These are phyloP conservation scores for Phenganax stokvisi DNA, from an alignment of 92 coral and sea anemone species.

Conservation along the genomic window DNA sequence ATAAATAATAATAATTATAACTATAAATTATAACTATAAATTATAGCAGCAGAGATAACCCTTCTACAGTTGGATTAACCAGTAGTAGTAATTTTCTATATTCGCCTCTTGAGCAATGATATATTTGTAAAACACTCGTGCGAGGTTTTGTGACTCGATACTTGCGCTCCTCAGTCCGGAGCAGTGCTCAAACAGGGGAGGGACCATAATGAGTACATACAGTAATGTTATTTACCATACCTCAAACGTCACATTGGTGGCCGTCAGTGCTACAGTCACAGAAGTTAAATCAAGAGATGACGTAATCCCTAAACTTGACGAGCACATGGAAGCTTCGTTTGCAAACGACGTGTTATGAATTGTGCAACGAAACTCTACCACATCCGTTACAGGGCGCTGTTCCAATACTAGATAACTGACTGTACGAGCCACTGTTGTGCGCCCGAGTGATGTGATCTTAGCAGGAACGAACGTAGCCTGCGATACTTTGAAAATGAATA, in stretches of 20 bases:
- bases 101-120: too few relatives aligned
- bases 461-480: conserved; percentile 37
- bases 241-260: conserved; percentile 38
- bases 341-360: background rate
- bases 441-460: conserved; percentile 35
- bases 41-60: too few relatives aligned
- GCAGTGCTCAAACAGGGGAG: too few relatives aligned
- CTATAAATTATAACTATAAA: too few relatives aligned
- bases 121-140: too few relatives aligned
- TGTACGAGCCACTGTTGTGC: conserved; percentile 18
- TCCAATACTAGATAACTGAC: conserved; percentile 35
- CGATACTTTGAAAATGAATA: conserved; percentile 26
- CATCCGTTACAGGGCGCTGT: conserved; percentile 9
- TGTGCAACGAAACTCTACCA: conserved; percentile 19
- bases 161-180: too few relatives aligned
- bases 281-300: conserved; percentile 18
- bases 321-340: background rate
- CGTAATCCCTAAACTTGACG: background rate
- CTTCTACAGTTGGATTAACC: too few relatives aligned
- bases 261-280: conserved; percentile 9
- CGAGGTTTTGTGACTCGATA: too few relatives aligned
- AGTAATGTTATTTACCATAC: background rate
- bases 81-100: too few relatives aligned
- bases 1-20: too few relatives aligned
- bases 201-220: background rate